A percentile compares a stretch with the other conserved stretches of the same genome.
Evolutionary conservation across 2,888 invertebrate species (phyloP).

Genomic region (Clepsis dumicolana): DNA sequence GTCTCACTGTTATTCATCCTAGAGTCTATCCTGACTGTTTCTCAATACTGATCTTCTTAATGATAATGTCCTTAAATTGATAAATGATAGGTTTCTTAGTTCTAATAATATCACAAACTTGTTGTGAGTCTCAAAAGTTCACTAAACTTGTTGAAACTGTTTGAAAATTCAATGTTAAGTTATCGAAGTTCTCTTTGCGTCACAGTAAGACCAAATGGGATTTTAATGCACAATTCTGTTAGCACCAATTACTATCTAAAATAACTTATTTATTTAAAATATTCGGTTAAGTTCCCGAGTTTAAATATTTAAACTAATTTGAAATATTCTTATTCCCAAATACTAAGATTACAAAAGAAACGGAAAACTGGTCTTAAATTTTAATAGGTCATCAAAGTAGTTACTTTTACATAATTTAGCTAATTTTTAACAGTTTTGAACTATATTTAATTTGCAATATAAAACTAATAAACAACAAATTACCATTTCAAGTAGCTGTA

Average conservation of each 20-base stretch:
- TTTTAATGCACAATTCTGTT: constrained; percentile 5
- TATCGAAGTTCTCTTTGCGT: constrained; percentile 4
- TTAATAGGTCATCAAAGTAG: constrained; percentile 11
- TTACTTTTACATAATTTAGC: constrained; percentile 28
- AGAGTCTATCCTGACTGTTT: constrained; percentile 28
- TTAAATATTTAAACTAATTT: constrained; percentile 2
- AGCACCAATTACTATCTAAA: constrained; percentile 33
- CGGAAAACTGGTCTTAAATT: constrained; percentile 7
- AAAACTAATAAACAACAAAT: constrained; percentile 22
- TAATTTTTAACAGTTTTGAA: constrained; percentile 15
- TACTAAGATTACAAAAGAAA: background rate
- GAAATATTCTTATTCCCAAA: constrained; percentile 4
- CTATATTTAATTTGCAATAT: constrained; percentile 4
- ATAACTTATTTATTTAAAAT: constrained; percentile 9
- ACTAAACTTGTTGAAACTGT: constrained; percentile 19
- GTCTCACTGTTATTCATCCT: constrained; percentile 34
- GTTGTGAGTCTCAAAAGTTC: constrained; percentile 37
- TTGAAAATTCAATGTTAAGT: constrained; percentile 11
- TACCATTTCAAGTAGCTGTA: background rate
- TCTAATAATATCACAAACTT: constrained; percentile 39
- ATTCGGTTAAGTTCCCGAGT: background rate
- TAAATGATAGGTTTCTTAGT: constrained; percentile 21
- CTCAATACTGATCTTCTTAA: constrained; percentile 39
- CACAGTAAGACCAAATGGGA: background rate
- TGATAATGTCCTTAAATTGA: constrained; percentile 21